A percentile compares a stretch with the other conserved stretches of the same genome.
phyloP scores from a whole-genome alignment of 2,888 invertebrate genomes.

The Abscondita cerata region DNA sequence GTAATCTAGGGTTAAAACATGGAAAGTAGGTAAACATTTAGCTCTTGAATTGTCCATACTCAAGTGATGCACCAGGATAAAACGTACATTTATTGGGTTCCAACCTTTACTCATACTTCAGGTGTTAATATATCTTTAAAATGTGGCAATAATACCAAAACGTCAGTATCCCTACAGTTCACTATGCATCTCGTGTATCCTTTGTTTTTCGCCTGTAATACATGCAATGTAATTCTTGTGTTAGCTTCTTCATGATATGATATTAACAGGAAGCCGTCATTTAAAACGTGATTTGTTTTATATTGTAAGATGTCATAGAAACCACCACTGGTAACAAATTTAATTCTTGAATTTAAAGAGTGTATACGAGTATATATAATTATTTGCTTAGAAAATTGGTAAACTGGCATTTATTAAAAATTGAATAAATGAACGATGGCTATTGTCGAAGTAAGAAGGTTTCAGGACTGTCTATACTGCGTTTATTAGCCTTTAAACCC shows the following conservation, averaged over 20 bases:
- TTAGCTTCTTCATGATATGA: constrained; percentile 35
- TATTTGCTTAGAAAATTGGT: constrained; percentile 23
- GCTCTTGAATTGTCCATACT: neutral
- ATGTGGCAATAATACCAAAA: constrained; percentile 26
- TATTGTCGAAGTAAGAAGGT: neutral
- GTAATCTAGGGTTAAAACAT: no score
- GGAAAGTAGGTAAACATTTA: constrained; percentile 33
- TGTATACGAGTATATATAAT: neutral
- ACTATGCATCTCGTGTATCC: neutral
- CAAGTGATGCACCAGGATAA: neutral
- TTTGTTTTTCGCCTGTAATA: constrained; percentile 5
- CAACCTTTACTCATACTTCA: constrained; percentile 28
- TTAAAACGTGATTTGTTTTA: constrained; percentile 18
- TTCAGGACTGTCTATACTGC: neutral
- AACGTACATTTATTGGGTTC: neutral
- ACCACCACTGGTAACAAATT: constrained; percentile 17
- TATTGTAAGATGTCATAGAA: constrained; percentile 21
- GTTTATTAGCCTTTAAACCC: neutral
- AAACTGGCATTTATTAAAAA: constrained; percentile 17
- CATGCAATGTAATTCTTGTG: constrained; percentile 13
- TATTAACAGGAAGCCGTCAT: constrained; percentile 14
- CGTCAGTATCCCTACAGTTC: constrained; percentile 23
- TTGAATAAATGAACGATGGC: neutral
- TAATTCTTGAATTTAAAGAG: neutral
- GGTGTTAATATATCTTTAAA: no score